A percentile compares a stretch with the other conserved stretches of the same genome.
phyloP scores from a whole-genome alignment of 2,888 invertebrate species.

The Arrhopalites spinosus region DNA sequence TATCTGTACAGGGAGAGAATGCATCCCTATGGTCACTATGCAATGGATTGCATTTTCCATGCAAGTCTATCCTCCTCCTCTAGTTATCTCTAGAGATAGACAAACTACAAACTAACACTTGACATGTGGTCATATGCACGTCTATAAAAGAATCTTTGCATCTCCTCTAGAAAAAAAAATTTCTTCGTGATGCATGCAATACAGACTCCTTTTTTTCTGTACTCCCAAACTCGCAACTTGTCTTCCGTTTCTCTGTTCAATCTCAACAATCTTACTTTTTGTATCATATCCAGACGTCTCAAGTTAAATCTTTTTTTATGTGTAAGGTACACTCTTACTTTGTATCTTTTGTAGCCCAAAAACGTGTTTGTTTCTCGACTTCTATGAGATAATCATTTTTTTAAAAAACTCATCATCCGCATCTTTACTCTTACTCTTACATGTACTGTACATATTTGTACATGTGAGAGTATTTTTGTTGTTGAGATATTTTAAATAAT shows the following conservation, averaged over 20 bases:
- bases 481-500: too few relatives aligned
- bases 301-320: slow-evolving; percentile 7
- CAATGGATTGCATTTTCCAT: too few relatives aligned
- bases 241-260: not conserved
- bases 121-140: not conserved
- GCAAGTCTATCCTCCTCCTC: too few relatives aligned
- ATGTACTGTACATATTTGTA: too few relatives aligned
- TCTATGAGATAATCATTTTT: not conserved
- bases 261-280: not conserved
- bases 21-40: too few relatives aligned
- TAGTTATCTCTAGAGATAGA: too few relatives aligned
- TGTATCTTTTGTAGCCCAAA: too few relatives aligned
- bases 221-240: not conserved
- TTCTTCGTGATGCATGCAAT: slow-evolving; percentile 4
- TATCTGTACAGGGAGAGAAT: too few relatives aligned
- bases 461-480: too few relatives aligned
- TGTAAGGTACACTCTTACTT: too few relatives aligned
- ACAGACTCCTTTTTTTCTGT: not conserved
- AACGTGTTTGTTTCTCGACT: not conserved
- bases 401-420: not conserved
- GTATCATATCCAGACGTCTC: not conserved
- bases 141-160: not conserved
- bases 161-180: not conserved
- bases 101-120: not conserved
- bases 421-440: not conserved